Conservation (phyloP, 2,113 vertebrate species). For the Octodon degus region DNA sequence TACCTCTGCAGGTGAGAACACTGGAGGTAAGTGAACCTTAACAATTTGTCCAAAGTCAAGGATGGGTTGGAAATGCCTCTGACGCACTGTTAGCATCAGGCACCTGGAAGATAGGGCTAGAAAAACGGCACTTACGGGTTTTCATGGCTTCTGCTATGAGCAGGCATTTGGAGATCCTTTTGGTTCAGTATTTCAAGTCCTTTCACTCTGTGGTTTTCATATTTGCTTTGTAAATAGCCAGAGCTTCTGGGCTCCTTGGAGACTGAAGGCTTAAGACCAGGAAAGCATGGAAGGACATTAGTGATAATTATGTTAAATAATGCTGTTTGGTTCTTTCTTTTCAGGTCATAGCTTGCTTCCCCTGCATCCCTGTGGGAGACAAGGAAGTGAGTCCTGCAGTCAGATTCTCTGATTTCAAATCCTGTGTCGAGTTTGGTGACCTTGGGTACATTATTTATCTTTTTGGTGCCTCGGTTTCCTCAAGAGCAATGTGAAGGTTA, state of each 20-base stretch:
- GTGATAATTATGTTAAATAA: conserved; percentile 10
- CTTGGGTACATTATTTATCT: neutral
- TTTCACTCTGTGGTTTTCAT: neutral
- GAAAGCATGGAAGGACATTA: neutral
- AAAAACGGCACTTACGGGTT: neutral
- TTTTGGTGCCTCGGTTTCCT: neutral
- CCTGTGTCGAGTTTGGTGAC: neutral
- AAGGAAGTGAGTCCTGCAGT: neutral
- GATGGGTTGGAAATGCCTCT: neutral
- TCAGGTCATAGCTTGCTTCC: neutral
- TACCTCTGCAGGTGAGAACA: neutral
- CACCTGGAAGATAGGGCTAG: too few relatives aligned
- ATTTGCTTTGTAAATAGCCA: neutral
- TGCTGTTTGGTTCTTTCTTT: conserved; percentile 6
- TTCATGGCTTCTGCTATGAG: neutral
- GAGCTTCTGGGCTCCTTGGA: neutral
- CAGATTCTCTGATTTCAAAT: neutral
- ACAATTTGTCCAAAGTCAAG: neutral
- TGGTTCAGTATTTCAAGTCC: neutral
- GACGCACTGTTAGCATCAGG: neutral
- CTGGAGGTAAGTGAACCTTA: neutral
- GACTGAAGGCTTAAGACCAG: neutral
- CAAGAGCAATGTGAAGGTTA: neutral
- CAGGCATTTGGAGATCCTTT: neutral
- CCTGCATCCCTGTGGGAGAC: neutral